phyloP scores from a whole-genome alignment of 2,888 invertebrate species.

The Luperina nickerlii region DNA sequence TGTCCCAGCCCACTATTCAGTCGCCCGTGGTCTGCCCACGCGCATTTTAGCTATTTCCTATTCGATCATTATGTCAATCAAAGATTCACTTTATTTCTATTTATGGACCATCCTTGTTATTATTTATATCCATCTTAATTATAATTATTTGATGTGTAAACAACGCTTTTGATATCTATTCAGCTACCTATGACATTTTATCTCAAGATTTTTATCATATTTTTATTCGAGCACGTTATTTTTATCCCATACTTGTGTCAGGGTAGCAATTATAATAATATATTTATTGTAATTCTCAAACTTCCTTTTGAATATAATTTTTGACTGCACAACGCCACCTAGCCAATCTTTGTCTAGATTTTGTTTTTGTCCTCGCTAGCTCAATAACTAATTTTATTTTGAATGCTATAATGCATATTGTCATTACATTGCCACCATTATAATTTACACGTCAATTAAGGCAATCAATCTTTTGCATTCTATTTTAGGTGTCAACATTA shows the following conservation, averaged over 20 bases:
- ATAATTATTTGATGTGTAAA: slow-evolving; percentile 28
- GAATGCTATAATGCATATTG: slow-evolving; percentile 46
- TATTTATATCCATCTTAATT: slow-evolving; percentile 73
- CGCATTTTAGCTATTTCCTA: slow-evolving; percentile 76
- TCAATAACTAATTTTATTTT: slow-evolving; percentile 29
- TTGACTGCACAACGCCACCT: background rate
- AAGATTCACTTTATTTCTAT: slow-evolving; percentile 70
- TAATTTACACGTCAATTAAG: slow-evolving; percentile 48
- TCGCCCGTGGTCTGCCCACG: slow-evolving; percentile 75
- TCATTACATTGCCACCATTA: slow-evolving; percentile 47
- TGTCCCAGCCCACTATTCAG: slow-evolving; percentile 66
- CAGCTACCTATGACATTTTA: background rate
- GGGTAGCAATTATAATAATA: background rate
- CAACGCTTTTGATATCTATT: slow-evolving; percentile 17
- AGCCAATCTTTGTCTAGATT: background rate
- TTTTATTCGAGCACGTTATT: background rate
- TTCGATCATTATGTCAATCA: slow-evolving; percentile 70
- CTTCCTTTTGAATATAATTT: background rate
- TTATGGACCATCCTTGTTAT: slow-evolving; percentile 70
- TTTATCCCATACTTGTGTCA: background rate
- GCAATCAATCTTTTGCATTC: slow-evolving; percentile 58
- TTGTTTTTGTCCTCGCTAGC: slow-evolving; percentile 19
- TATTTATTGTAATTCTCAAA: background rate
- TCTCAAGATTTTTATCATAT: background rate
- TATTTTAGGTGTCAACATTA: slow-evolving; percentile 56